These are phyloP conservation scores for Physocephala rufipes DNA, from an alignment of 2,888 invertebrate genomes.

Conservation along the genomic window DNA sequence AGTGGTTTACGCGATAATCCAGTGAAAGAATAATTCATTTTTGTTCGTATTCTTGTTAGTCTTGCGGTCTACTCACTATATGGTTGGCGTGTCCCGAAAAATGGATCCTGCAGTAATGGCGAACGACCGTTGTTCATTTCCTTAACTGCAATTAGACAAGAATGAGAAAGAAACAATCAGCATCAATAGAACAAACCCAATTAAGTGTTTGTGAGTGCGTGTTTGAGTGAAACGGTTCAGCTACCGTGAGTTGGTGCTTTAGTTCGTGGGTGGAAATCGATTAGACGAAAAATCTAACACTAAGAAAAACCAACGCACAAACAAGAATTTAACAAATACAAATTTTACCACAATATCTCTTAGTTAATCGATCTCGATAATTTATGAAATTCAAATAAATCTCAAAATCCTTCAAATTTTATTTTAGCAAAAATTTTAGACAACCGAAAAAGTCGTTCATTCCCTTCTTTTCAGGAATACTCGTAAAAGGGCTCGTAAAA, in stretches of 20 bases:
- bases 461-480: too few relatives aligned
- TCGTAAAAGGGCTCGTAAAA: too few relatives aligned
- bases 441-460: too few relatives aligned
- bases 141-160: conserved; percentile 66
- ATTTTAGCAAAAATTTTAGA: too few relatives aligned
- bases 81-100: conserved; percentile 86
- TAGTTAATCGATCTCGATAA: too few relatives aligned
- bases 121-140: conserved; percentile 73
- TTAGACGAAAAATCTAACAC: background rate
- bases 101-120: conserved; percentile 87
- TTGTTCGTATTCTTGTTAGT: background rate
- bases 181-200: conserved; percentile 27
- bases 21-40: too few relatives aligned
- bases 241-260: background rate
- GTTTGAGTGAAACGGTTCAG: background rate
- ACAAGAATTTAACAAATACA: too few relatives aligned
- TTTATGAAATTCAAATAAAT: too few relatives aligned
- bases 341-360: too few relatives aligned
- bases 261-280: background rate
- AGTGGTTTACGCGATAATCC: background rate
- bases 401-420: too few relatives aligned
- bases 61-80: conserved; percentile 77
- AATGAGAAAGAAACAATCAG: conserved; percentile 38
- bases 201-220: conserved; percentile 23
- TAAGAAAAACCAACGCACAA: too few relatives aligned